A percentile compares a stretch with the other conserved stretches of the same genome.
Evolutionary conservation across 2,888 invertebrate genomes (phyloP).

Genomic region (Epinotia demarniana): DNA sequence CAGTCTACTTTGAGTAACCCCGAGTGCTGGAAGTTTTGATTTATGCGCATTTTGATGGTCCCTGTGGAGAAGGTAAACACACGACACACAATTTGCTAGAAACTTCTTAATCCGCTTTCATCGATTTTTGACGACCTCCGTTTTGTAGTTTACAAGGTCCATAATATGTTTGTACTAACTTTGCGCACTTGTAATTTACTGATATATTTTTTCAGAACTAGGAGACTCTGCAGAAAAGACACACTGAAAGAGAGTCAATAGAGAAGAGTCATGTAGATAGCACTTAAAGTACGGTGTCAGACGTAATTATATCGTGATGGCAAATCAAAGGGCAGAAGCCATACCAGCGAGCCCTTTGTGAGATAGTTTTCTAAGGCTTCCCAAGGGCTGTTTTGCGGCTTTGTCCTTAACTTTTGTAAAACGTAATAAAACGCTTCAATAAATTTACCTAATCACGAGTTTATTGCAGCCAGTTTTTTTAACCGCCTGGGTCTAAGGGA

Average conservation of each 20-base stretch:
- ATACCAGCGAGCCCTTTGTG: conserved; percentile 57
- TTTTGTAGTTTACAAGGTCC: not conserved
- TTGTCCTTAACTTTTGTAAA: conserved; percentile 50
- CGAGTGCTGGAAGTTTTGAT: conserved; percentile 68
- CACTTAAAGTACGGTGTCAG: conserved; percentile 22
- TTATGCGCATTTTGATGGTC: conserved; percentile 73
- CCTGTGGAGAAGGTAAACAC: conserved; percentile 59
- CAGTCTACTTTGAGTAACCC: conserved; percentile 49
- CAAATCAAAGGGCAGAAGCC: conserved; percentile 58
- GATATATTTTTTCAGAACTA: not conserved
- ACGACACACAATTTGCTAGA: conserved; percentile 50
- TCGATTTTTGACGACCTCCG: conserved; percentile 43
- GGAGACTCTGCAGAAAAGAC: too few relatives aligned
- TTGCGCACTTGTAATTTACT: not conserved
- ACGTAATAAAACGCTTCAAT: conserved; percentile 27
- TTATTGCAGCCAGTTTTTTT: not conserved
- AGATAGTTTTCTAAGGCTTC: conserved; percentile 70
- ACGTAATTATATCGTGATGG: conserved; percentile 36
- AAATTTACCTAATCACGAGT: conserved; percentile 12
- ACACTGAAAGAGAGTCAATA: conserved; percentile 5
- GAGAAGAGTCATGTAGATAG: too few relatives aligned
- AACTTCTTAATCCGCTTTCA: conserved; percentile 61
- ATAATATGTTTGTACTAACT: conserved; percentile 11
- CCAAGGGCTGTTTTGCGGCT: conserved; percentile 56
- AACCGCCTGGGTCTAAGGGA: not conserved